A percentile compares a stretch with the other conserved stretches of the same genome.
Conservation (phyloP, 1,140 invertebrate species). For the Meloidogyne exigua region DNA sequence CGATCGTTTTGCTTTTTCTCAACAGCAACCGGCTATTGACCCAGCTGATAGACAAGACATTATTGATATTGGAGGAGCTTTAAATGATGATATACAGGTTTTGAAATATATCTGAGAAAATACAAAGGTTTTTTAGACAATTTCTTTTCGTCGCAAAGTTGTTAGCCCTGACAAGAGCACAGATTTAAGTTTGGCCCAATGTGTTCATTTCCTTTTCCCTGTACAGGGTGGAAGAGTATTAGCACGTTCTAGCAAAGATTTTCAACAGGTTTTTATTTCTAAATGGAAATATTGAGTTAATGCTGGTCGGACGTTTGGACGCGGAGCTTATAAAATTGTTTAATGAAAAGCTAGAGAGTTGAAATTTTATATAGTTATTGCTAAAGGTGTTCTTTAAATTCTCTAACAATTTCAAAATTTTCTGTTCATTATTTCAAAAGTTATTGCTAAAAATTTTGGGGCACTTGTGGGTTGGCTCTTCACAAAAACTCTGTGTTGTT, state of each 20-base stretch:
- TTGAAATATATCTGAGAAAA: no score
- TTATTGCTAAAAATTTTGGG: neutral
- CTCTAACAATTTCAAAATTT: neutral
- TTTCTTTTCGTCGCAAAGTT: constrained; percentile 56
- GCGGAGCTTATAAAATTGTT: neutral
- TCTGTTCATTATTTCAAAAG: neutral
- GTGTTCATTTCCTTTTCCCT: constrained; percentile 60
- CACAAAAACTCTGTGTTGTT: neutral
- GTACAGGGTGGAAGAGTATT: constrained; percentile 60
- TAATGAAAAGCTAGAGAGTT: no score
- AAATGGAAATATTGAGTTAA: neutral
- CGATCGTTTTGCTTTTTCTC: constrained; percentile 58
- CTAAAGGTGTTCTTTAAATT: neutral
- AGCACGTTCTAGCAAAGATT: constrained; percentile 53
- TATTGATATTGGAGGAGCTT: constrained; percentile 49
- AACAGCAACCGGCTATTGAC: constrained; percentile 60
- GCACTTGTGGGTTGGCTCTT: neutral
- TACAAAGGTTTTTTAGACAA: constrained; percentile 56
- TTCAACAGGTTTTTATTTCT: constrained; percentile 27
- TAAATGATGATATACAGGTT: constrained; percentile 59
- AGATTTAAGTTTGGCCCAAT: constrained; percentile 55
- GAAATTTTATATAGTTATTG: neutral
- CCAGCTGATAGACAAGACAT: constrained; percentile 61
- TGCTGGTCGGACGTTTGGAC: neutral
- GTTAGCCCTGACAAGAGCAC: constrained; percentile 52